phyloP scores from a whole-genome alignment of 1,140 invertebrate species.

The Panulirus ornatus region DNA sequence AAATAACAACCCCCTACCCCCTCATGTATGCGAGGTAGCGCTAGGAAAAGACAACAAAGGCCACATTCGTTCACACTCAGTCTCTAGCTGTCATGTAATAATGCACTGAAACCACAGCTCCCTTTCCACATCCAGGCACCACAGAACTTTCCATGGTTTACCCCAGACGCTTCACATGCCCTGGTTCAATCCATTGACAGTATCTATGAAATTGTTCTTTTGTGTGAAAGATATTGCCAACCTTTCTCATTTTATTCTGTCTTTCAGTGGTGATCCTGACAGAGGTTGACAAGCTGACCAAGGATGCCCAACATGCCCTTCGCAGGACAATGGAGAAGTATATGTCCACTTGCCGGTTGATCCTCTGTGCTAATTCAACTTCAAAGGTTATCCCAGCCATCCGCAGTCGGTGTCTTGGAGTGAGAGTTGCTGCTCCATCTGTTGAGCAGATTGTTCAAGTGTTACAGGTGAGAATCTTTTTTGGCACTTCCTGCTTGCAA shows the following conservation, averaged over 20 bases:
- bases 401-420: constrained; percentile 93
- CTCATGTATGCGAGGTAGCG: no score
- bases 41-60: no score
- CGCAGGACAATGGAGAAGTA: constrained; percentile 99
- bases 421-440: constrained; percentile 93
- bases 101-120: no score
- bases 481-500: background rate
- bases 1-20: no score
- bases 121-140: background rate
- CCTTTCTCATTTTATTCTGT: background rate
- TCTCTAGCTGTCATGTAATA: no score
- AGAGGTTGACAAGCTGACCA: constrained; percentile 97
- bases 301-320: constrained; percentile 98
- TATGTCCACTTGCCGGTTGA: constrained; percentile 94
- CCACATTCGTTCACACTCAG: no score
- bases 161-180: no score
- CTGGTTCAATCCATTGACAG: no score
- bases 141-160: background rate
- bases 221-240: background rate
- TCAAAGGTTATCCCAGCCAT: constrained; percentile 97
- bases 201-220: background rate
- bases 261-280: constrained; percentile 92
- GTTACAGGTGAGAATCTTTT: constrained; percentile 75
- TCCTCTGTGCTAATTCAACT: constrained; percentile 96
- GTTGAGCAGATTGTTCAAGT: constrained; percentile 87